A percentile compares a stretch with the other conserved stretches of the same genome.
Evolutionary conservation across 2,797 vertebrate species (phyloP).

Genomic region (Gambelia wislizenii): DNA sequence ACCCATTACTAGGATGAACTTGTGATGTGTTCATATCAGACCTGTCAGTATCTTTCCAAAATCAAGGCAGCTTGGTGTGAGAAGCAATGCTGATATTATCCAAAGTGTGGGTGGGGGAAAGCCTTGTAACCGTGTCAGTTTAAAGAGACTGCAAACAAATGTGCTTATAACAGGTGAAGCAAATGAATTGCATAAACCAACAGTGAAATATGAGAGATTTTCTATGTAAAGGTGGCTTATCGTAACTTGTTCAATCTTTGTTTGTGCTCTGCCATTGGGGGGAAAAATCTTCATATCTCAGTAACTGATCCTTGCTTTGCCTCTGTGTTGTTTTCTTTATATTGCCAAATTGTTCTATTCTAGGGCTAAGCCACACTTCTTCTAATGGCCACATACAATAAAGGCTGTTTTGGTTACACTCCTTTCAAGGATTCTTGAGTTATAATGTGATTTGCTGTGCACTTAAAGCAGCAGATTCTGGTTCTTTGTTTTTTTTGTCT

Average conservation of each 20-base stretch:
- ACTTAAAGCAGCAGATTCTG: background rate
- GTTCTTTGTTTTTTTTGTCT: background rate
- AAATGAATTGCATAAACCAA: conserved; percentile 66
- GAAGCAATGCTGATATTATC: background rate
- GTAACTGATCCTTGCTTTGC: conserved; percentile 13
- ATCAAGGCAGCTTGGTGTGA: background rate
- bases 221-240: conserved; percentile 53
- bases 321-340: background rate
- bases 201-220: conserved; percentile 50
- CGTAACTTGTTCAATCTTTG: conserved; percentile 60
- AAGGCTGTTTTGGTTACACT: background rate
- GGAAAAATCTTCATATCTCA: conserved; percentile 44
- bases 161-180: conserved; percentile 54
- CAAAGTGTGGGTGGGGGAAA: background rate
- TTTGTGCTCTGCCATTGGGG: conserved; percentile 54
- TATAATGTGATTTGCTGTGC: background rate
- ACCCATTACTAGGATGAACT: no score
- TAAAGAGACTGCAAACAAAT: conserved; percentile 55
- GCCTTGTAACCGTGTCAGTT: conserved; percentile 32
- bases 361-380: background rate
- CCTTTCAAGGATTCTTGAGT: background rate
- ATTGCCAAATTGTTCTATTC: background rate
- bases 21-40: no score
- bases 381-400: background rate
- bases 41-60: no score